phyloP scores from a whole-genome alignment of 2,888 invertebrate genomes.

The Cetonia aurata region DNA sequence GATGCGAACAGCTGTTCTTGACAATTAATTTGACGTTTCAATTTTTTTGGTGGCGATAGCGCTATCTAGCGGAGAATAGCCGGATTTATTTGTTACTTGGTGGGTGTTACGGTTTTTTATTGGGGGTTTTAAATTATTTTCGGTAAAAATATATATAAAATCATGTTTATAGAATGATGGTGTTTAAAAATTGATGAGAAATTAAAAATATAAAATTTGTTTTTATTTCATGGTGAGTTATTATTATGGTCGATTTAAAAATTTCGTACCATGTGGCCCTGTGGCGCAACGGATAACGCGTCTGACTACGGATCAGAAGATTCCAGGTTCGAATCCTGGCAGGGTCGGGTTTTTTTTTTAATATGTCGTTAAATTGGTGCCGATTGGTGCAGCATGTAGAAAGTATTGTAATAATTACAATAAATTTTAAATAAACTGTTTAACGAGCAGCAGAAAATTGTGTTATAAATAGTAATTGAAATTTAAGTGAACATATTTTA shows the following conservation, averaged over 20 bases:
- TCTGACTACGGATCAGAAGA: slow-evolving; percentile 72
- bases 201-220: background rate
- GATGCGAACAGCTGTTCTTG: slow-evolving; percentile 43
- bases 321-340: slow-evolving; percentile 71
- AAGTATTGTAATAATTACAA: too few species aligned
- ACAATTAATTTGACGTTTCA: slow-evolving; percentile 13
- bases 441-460: too few species aligned
- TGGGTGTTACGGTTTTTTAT: slow-evolving; percentile 1
- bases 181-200: background rate
- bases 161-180: background rate
- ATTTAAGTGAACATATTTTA: too few species aligned
- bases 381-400: too few species aligned
- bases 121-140: background rate
- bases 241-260: background rate
- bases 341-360: slow-evolving; percentile 64
- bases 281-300: slow-evolving; percentile 73
- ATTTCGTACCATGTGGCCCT: slow-evolving; percentile 62
- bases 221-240: background rate
- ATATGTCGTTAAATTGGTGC: too few species aligned
- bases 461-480: too few species aligned
- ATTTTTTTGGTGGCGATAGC: background rate
- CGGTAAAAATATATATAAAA: background rate
- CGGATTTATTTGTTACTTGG: background rate
- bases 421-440: too few species aligned
- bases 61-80: background rate